These are phyloP conservation scores for Martes martes DNA, from an alignment of 2,113 vertebrate species.

Conservation along the genomic window DNA sequence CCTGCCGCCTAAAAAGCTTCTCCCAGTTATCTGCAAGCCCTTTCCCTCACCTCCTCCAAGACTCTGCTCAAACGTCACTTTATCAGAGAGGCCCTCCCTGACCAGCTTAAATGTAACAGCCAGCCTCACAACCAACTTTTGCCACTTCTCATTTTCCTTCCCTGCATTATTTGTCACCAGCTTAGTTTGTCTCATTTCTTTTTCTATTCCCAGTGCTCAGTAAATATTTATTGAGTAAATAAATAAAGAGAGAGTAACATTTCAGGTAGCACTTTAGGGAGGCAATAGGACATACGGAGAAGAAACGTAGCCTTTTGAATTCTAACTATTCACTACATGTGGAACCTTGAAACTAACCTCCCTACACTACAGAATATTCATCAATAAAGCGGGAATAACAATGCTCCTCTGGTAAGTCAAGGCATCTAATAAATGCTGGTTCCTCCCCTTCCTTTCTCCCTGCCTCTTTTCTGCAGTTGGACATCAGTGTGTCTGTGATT, in stretches of 20 bases:
- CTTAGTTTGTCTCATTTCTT: neutral
- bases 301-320: neutral
- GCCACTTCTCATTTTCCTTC: neutral
- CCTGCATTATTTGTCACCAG: neutral
- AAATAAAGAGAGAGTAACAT: neutral
- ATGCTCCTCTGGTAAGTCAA: neutral
- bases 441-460: neutral
- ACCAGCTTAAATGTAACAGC: neutral
- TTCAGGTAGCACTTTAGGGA: neutral
- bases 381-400: neutral
- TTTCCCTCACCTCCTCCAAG: neutral
- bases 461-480: neutral
- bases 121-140: neutral
- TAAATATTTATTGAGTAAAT: neutral
- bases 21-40: neutral
- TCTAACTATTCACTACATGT: neutral
- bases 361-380: neutral
- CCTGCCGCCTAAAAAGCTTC: neutral
- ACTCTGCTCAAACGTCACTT: neutral
- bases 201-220: neutral
- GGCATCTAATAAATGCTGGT: neutral
- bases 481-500: neutral
- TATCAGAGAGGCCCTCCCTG: neutral
- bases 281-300: neutral
- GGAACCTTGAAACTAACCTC: neutral